Evolutionary conservation across 2,797 vertebrate species (phyloP), one percentile per base, ranked within the genome.

Genomic region (Melanotaenia maccullochi): DNA sequence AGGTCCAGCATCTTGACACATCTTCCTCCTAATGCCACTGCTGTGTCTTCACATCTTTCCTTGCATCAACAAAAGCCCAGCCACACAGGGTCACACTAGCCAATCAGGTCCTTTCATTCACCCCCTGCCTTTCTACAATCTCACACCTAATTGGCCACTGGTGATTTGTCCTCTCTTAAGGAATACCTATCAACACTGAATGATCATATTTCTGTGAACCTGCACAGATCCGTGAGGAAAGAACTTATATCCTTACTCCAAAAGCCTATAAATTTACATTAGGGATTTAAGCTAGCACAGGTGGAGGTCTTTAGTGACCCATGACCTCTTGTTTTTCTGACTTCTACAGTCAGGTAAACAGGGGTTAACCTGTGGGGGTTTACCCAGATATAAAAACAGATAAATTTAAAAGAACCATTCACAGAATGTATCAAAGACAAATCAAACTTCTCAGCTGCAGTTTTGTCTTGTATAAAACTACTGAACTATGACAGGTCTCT

Each of bases 111-210:
- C n/a, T 92, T 94, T 74, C 60, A 76, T 68, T 65, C 47, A 61
- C 87, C 88, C 83, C 24, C 89, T 93, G 94, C 91, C 93, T 92
- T 84, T 85, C 92, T 93, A 89, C 92, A 94, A 93, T 71, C 94
- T 93, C 92, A 89, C 85, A 89, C 90, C 92, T 96, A 96, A 97
- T 96, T 96, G 95, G 95, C 96, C 96, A 96, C 96, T 70, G 74
- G 95, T 96, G 96, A 95, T 90, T 94, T 94, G 90, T 91, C 93
- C 75, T 84, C 93, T 94, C 92, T 90, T 90, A 90, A 85, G 90
- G 91, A 76, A 85, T 93, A 92, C 89, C 95, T 95, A 95, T 95
- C 93, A 94, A 93, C 90, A 83, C 79, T 87, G 89, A 91, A 93
- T 85, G 84, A 87, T 84, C 92, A 90, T 83, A 91, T 93, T 91